Evolutionary conservation across 2,888 invertebrate genomes (phyloP), one percentile per base, ranked within the genome.

Genomic region (Nemotelus pantherinus): DNA sequence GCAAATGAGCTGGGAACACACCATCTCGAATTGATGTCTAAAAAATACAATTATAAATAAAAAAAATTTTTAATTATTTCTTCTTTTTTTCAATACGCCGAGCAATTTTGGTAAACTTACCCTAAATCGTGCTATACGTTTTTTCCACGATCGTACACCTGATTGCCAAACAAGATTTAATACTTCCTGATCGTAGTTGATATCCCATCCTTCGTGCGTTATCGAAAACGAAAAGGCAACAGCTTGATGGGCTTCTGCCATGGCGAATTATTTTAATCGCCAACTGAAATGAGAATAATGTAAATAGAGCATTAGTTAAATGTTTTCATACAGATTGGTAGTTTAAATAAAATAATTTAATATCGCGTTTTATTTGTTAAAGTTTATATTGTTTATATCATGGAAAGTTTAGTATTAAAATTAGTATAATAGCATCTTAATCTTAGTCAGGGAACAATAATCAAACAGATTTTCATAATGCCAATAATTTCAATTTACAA

Each of bases 221-320:
- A 99, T 96, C 68, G 96, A 92, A 88, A 99, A 98, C 76, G 97
- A 96, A 87, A 99, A 98, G 80, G 98, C 98, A 80, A 98, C 98
- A 77, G 98, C 98, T 81, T 95, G 93, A 89, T 98, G 98, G 82
- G 98, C 98, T 94, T 99, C 98, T 84, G 98, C 98, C 98, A 99
- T 99, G 67, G 76, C 71, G 48, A 3, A 25, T 39, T 60, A 74
- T 48, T 43, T 44, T 41, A 3, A 25, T 43, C 47, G 41, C 63
- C 74, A 48, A 60, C 74, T 74, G 63, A 5, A 74, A 74, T 41
- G 6, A 72, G 2, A 41, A 25, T 1, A 25, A 25, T 25, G 25
- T n/a, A 58, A 4, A 25, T 25, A 25, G 25, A 25, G 25, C 0
- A 25, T 25, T 25, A 25, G 25, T 25, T 25, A 1, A 1, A 25